Percentiles rank a stretch among this genome's conserved stretches.
phyloP scores from a whole-genome alignment of 2,797 vertebrate genomes.

The Clarias pachynema region DNA sequence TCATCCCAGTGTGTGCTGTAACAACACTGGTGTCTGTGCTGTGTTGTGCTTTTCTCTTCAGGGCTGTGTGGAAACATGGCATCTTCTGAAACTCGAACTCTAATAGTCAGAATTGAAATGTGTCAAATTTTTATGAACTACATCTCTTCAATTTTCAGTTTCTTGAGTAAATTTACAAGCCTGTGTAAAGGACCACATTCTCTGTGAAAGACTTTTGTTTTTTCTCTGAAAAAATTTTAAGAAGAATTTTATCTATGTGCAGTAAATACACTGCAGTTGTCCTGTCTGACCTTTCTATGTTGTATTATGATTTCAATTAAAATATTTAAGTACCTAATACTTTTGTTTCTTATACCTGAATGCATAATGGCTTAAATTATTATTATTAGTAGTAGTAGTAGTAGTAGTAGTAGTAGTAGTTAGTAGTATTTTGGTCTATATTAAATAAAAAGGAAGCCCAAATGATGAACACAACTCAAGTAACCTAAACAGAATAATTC shows the following conservation, averaged over 20 bases:
- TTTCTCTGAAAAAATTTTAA: too few relatives aligned
- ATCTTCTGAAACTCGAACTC: slow-evolving; percentile 55
- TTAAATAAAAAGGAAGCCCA: background rate
- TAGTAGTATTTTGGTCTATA: background rate
- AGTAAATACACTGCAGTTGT: background rate
- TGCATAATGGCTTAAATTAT: background rate
- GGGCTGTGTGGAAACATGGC: slow-evolving; percentile 77
- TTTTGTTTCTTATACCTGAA: background rate
- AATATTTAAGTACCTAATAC: background rate
- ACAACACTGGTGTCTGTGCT: slow-evolving; percentile 82
- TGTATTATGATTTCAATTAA: background rate
- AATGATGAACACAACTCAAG: background rate
- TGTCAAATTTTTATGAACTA: background rate
- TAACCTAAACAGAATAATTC: background rate
- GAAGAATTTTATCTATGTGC: background rate
- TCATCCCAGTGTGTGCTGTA: slow-evolving; percentile 74
- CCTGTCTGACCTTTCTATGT: background rate
- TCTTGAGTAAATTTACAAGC: background rate
- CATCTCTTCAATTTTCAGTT: too few relatives aligned
- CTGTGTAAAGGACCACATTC: background rate
- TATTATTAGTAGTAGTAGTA: too few relatives aligned
- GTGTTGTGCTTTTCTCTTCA: slow-evolving; percentile 77
- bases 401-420: too few relatives aligned
- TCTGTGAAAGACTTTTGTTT: background rate
- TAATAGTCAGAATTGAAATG: background rate